These are phyloP conservation scores for Spinus pinus DNA, from an alignment of 2,797 vertebrate species.

Conservation along the genomic window DNA sequence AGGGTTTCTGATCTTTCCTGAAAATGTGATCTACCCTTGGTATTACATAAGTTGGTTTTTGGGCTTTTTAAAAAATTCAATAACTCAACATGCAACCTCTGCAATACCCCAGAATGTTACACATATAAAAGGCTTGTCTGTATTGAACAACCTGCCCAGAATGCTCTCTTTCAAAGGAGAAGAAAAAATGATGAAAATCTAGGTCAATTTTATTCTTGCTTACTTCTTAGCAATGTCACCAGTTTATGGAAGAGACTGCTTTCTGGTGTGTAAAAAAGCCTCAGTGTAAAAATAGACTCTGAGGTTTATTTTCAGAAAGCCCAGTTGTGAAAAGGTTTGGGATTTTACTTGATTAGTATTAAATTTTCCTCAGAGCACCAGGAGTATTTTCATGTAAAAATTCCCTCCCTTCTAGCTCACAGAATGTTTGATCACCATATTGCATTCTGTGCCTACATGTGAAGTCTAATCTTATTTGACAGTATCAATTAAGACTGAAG, in stretches of 20 bases:
- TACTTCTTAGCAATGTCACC: background rate
- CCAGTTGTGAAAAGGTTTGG: background rate
- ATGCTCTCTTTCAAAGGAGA: background rate
- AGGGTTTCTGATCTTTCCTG: background rate
- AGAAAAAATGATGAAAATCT: fast-evolving
- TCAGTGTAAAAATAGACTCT: background rate
- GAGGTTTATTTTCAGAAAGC: background rate
- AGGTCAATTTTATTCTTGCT: background rate
- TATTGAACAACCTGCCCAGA: background rate
- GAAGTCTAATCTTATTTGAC: background rate
- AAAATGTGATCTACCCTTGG: background rate
- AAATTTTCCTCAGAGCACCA: background rate
- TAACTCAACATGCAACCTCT: background rate
- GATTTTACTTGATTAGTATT: background rate
- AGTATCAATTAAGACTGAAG: background rate
- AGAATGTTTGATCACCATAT: fast-evolving
- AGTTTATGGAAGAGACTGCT: background rate
- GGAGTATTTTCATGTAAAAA: background rate
- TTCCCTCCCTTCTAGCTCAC: background rate
- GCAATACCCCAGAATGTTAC: background rate
- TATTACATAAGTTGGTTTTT: background rate
- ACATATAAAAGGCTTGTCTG: background rate
- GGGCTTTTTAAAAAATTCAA: background rate
- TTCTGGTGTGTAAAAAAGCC: background rate
- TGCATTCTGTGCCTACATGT: background rate